Conservation (phyloP, 2,113 vertebrate genomes). For the Sterna hirundo region DNA sequence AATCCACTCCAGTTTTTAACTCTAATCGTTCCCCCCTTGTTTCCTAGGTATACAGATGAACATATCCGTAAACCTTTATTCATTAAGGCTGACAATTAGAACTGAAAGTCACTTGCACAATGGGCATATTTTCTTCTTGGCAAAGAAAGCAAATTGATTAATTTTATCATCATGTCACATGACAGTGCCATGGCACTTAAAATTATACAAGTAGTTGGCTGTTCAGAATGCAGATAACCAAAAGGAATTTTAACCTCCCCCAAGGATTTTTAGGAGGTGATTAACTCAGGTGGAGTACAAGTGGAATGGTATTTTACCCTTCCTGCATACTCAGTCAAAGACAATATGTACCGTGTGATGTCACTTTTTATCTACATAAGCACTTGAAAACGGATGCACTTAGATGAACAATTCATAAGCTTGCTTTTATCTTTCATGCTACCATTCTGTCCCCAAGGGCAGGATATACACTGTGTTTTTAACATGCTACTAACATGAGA, state of each 20-base stretch:
- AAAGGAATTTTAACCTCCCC: neutral
- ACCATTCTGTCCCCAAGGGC: neutral
- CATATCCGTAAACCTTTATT: neutral
- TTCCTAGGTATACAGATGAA: neutral
- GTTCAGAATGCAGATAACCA: neutral
- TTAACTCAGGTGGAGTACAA: neutral
- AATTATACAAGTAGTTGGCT: neutral
- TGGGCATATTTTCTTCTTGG: neutral
- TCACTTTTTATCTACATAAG: neutral
- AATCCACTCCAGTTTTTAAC: neutral
- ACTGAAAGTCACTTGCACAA: neutral
- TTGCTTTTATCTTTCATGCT: neutral
- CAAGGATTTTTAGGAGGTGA: neutral
- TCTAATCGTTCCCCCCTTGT: neutral
- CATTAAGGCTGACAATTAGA: neutral
- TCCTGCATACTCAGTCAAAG: neutral
- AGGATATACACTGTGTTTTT: neutral
- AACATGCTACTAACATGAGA: neutral
- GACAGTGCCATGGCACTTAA: neutral
- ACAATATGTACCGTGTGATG: neutral
- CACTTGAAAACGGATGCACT: neutral
- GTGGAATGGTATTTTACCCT: neutral
- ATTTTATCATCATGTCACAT: neutral
- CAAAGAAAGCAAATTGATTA: neutral
- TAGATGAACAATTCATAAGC: neutral